Conservation (phyloP, 2,797 vertebrate species). For the Diplodus sargus region DNA sequence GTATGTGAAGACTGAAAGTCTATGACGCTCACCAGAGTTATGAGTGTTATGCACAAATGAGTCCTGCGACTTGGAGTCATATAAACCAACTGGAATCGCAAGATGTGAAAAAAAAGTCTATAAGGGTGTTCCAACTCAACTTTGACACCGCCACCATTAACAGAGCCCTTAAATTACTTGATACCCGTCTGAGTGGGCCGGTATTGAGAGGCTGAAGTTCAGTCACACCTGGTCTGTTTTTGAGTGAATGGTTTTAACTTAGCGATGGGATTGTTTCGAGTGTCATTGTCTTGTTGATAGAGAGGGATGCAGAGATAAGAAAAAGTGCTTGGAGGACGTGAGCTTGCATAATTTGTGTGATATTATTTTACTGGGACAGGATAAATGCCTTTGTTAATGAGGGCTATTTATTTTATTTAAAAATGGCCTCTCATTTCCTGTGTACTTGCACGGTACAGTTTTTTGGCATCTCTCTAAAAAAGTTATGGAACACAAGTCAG, state of each 20-base stretch:
- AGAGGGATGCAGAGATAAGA: background rate
- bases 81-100: background rate
- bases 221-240: background rate
- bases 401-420: background rate
- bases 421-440: conserved; percentile 5
- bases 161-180: conserved; percentile 12
- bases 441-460: background rate
- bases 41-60: background rate
- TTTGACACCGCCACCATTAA: conserved; percentile 2
- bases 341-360: background rate
- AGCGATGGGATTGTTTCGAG: background rate
- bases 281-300: background rate
- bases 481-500: background rate
- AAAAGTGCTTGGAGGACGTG: background rate
- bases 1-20: background rate
- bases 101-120: background rate
- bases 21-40: background rate
- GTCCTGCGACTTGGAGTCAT: background rate
- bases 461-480: background rate
- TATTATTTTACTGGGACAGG: conserved; percentile 5
- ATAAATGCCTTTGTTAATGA: background rate
- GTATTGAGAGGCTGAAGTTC: conserved; percentile 13
- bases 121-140: background rate
- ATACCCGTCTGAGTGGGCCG: background rate
- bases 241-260: background rate